Conservation (phyloP, 2,888 invertebrate genomes). For the Lochmaea crataegi region DNA sequence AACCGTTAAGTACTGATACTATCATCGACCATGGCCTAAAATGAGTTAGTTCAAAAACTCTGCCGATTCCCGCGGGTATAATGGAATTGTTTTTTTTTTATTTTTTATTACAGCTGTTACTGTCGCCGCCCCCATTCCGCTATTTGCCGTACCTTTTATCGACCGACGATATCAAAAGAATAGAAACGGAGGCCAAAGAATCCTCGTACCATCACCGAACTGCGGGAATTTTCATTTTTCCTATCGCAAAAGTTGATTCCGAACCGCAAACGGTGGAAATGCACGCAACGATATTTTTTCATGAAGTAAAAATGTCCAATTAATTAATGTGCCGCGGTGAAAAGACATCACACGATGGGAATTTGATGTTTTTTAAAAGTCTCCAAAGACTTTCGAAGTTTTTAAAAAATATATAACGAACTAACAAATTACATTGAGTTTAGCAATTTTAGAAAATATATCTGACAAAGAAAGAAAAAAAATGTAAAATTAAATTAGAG, state of each 20-base stretch:
- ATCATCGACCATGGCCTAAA: no score
- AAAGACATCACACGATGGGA: background rate
- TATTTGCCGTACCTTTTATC: conserved; percentile 31
- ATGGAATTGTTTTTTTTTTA: background rate
- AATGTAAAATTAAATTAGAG: no score
- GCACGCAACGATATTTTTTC: conserved; percentile 13
- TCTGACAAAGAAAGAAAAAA: no score
- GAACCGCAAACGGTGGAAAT: background rate
- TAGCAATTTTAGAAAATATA: no score
- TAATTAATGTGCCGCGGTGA: conserved; percentile 7
- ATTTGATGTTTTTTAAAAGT: background rate
- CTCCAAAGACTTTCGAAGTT: no score
- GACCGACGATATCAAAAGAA: conserved; percentile 43
- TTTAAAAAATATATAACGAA: background rate
- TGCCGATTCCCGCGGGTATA: no score
- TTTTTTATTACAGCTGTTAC: background rate
- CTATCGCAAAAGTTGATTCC: conserved; percentile 7
- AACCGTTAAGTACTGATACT: no score
- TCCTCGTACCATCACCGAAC: conserved; percentile 45
- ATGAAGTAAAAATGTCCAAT: background rate
- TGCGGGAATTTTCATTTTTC: conserved; percentile 22
- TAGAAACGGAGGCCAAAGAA: conserved; percentile 22
- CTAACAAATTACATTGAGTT: no score
- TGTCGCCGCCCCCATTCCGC: background rate
- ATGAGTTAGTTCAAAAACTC: no score